These are phyloP conservation scores for Globodera ellingtonae DNA, from an alignment of 1,140 invertebrate genomes.

Conservation along the genomic window DNA sequence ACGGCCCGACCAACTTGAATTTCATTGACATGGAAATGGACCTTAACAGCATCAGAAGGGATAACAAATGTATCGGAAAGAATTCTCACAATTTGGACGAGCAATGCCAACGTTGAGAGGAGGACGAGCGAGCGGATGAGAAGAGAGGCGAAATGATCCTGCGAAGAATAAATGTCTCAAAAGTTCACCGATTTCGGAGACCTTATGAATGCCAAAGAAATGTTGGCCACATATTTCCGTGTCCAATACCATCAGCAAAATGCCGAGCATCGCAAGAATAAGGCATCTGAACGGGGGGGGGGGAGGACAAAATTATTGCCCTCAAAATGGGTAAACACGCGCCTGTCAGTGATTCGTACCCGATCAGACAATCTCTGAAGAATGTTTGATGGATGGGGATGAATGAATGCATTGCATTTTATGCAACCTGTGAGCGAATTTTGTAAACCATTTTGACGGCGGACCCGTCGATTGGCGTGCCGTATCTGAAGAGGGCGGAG, in stretches of 20 bases:
- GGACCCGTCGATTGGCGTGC: conserved; percentile 56
- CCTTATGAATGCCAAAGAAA: conserved; percentile 47
- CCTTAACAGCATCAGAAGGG: neutral
- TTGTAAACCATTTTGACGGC: conserved; percentile 64
- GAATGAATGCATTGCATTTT: neutral
- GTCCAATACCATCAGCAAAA: conserved; percentile 53
- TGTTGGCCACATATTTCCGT: conserved; percentile 54
- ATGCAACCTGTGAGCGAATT: conserved; percentile 50
- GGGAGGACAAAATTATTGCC: neutral
- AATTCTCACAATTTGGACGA: conserved; percentile 48
- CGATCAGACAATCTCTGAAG: conserved; percentile 54
- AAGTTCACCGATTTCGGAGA: conserved; percentile 14
- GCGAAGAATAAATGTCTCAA: neutral
- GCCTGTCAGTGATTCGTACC: conserved; percentile 54
- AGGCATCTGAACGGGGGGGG: conserved; percentile 13
- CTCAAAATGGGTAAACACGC: conserved; percentile 27
- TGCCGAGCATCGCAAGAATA: conserved; percentile 34
- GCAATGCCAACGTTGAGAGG: conserved; percentile 57
- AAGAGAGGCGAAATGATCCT: conserved; percentile 50
- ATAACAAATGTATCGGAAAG: neutral
- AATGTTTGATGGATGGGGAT: no score
- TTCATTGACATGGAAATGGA: conserved; percentile 61
- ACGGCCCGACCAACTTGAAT: conserved; percentile 45
- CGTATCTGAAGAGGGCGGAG: conserved; percentile 11
- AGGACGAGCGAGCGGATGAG: conserved; percentile 50